These are phyloP conservation scores for Serripes groenlandicus DNA, from an alignment of 2,888 invertebrate genomes.

Conservation along the genomic window DNA sequence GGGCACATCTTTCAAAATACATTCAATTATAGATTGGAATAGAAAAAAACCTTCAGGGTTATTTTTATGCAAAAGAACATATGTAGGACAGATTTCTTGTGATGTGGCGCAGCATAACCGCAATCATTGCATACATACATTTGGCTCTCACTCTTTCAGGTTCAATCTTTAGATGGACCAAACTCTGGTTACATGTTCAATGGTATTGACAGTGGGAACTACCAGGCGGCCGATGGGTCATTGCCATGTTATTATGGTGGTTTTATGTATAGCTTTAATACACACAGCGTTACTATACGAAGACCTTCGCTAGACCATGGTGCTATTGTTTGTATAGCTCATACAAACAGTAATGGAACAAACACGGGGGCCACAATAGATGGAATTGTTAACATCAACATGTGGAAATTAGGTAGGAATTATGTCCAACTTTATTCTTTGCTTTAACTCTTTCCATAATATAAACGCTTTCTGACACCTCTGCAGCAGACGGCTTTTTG, in stretches of 20 bases:
- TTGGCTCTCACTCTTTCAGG: no score
- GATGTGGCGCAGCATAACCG: no score
- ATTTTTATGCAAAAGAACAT: no score
- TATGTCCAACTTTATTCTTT: no score
- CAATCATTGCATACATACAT: no score
- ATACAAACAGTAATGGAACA: background rate
- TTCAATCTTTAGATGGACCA: background rate
- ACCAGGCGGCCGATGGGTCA: background rate
- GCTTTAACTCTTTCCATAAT: no score
- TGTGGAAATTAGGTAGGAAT: background rate
- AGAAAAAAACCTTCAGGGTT: no score
- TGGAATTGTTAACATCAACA: background rate
- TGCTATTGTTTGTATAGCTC: background rate
- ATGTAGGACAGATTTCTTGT: no score
- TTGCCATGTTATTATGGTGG: background rate
- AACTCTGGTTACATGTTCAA: background rate
- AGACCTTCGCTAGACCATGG: background rate
- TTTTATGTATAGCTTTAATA: background rate
- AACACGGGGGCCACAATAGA: background rate
- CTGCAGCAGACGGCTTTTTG: no score
- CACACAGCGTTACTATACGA: background rate
- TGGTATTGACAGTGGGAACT: background rate
- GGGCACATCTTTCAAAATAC: no score
- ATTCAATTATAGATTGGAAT: no score
- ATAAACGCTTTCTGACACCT: no score